Conservation (phyloP, 2,797 vertebrate genomes). For the Rhabdomys pumilio region DNA sequence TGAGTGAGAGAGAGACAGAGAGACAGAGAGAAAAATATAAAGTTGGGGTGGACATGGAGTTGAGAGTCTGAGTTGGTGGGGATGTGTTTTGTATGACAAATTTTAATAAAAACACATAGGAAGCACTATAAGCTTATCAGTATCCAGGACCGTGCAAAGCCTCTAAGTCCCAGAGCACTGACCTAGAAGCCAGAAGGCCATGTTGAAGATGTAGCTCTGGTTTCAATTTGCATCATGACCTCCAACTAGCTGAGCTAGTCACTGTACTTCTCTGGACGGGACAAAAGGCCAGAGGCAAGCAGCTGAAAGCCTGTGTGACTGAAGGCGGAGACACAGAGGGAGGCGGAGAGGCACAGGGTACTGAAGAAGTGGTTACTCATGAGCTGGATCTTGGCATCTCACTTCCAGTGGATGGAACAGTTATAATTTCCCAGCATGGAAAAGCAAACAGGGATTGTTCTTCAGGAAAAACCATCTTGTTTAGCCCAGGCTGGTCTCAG, state of each 20-base stretch:
- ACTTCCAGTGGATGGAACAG: neutral
- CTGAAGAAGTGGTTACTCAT: neutral
- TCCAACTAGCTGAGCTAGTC: neutral
- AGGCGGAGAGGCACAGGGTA: neutral
- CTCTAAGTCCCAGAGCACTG: neutral
- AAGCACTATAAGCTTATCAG: neutral
- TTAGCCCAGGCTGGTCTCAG: neutral
- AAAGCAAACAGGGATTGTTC: constrained; percentile 17
- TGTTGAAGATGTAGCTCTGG: neutral
- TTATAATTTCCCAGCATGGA: neutral
- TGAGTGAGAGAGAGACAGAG: neutral
- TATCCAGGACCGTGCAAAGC: neutral
- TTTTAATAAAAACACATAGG: neutral
- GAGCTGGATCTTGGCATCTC: neutral
- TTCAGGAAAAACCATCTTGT: neutral
- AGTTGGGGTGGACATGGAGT: neutral
- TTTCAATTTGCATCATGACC: neutral
- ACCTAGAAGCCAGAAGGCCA: neutral
- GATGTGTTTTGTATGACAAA: neutral
- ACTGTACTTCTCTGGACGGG: neutral
- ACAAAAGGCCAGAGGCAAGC: neutral
- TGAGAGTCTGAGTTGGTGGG: neutral
- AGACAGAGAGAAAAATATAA: neutral
- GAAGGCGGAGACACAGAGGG: neutral
- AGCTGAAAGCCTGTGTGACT: too few species aligned